phyloP scores from a whole-genome alignment of 2,797 vertebrate genomes.

The Valencia hispanica region DNA sequence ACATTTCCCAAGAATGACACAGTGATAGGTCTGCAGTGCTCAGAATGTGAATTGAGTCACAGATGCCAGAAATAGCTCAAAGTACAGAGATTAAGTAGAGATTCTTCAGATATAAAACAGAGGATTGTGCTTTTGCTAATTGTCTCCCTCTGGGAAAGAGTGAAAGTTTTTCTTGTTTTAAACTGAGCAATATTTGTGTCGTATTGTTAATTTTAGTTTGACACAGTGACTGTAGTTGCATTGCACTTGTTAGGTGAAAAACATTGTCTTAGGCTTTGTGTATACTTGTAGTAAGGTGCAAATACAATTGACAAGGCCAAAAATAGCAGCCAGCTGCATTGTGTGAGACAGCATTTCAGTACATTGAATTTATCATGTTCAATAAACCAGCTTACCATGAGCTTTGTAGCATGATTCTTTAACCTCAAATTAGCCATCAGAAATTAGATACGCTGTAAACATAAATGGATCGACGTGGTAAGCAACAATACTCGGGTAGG shows the following conservation, averaged over 20 bases:
- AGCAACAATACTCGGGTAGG: too few species aligned
- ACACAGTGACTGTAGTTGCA: not conserved
- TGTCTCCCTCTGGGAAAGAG: constrained; percentile 71
- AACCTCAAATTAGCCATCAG: too few species aligned
- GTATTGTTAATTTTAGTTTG: constrained; percentile 31
- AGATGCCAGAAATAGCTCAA: constrained; percentile 29
- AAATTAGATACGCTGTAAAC: too few species aligned
- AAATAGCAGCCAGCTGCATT: not conserved
- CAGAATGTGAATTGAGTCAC: constrained; percentile 67
- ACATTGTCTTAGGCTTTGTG: too few species aligned
- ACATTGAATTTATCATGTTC: too few species aligned
- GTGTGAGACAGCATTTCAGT: not conserved
- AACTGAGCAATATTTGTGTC: constrained; percentile 29
- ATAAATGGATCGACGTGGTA: too few species aligned
- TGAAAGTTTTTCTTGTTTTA: constrained; percentile 26
- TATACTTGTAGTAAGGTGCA: not conserved
- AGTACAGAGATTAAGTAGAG: constrained; percentile 65
- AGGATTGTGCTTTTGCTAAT: constrained; percentile 69
- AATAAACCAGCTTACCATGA: too few species aligned
- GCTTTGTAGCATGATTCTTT: too few species aligned
- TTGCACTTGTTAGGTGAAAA: not conserved
- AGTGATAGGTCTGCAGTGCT: constrained; percentile 49
- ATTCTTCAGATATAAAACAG: constrained; percentile 64
- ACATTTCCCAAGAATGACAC: constrained; percentile 64
- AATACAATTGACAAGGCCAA: not conserved